Evolutionary conservation across 1,140 invertebrate species (phyloP).

Genomic region (Magallana ariakensis): DNA sequence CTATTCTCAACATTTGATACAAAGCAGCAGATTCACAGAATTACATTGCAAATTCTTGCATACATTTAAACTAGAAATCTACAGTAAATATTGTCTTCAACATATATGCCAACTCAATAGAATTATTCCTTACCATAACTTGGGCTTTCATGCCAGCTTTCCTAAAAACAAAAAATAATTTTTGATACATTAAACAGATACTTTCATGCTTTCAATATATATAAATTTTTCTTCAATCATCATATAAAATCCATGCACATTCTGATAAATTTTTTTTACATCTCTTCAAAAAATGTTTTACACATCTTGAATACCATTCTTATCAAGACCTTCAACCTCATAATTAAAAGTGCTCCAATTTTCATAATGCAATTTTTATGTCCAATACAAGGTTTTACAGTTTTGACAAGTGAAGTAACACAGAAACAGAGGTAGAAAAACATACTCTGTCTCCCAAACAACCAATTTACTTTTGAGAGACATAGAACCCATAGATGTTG

Average conservation of each 20-base stretch:
- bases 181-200: too few species aligned
- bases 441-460: neutral
- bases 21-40: too few species aligned
- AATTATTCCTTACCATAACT: slow-evolving; percentile 31
- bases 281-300: too few species aligned
- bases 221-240: too few species aligned
- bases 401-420: neutral
- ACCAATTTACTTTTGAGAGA: neutral
- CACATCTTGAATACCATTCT: too few species aligned
- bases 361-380: slow-evolving; percentile 21
- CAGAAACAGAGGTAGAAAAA: neutral
- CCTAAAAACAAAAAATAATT: neutral
- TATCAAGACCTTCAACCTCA: neutral
- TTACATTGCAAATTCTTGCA: too few species aligned
- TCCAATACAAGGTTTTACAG: neutral
- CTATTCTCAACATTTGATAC: too few species aligned
- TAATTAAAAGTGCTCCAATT: neutral
- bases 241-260: too few species aligned
- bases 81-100: too few species aligned
- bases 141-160: slow-evolving; percentile 44
- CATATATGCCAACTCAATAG: neutral
- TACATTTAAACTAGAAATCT: too few species aligned
- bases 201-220: too few species aligned
- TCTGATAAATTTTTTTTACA: too few species aligned
- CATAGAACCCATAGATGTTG: neutral